A percentile compares a stretch with the other conserved stretches of the same genome.
These are phyloP conservation scores for Cochlearius cochlearius DNA, from an alignment of 2,113 vertebrate genomes.

Conservation along the genomic window DNA sequence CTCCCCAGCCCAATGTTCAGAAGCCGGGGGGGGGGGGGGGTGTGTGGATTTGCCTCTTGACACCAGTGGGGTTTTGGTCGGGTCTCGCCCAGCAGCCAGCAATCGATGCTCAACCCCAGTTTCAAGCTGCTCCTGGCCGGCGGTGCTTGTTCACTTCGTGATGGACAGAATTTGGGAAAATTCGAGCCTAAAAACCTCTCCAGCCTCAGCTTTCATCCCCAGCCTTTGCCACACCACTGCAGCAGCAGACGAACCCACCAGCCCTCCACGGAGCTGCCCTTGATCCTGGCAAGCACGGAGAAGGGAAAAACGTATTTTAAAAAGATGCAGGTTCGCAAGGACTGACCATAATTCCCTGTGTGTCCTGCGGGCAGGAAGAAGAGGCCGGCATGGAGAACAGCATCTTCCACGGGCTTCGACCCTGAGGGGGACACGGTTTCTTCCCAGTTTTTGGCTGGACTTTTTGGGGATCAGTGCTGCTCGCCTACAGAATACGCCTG, in stretches of 20 bases:
- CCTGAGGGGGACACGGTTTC: accelerated
- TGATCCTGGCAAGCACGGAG: accelerated
- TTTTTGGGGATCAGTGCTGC: accelerated
- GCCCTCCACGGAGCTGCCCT: not conserved
- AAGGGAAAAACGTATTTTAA: not conserved
- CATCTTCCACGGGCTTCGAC: accelerated
- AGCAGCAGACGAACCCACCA: not conserved
- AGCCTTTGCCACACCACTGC: not conserved
- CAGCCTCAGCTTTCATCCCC: not conserved
- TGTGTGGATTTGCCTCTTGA: not conserved
- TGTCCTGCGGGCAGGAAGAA: not conserved
- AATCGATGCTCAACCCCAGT: not conserved
- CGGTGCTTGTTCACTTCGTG: not conserved
- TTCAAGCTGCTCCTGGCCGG: not conserved
- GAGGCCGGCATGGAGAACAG: not conserved
- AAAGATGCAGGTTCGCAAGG: not conserved
- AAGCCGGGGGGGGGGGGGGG: not conserved
- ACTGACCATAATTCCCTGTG: not conserved
- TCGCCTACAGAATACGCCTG: not conserved
- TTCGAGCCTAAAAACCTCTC: not conserved
- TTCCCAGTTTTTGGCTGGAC: not conserved
- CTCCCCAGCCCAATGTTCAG: not conserved
- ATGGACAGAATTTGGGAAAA: not conserved
- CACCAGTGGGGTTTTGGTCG: accelerated
- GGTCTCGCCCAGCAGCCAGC: not conserved